Evolutionary conservation across 2,888 invertebrate species (phyloP).

Genomic region (Deroplatys truncata): DNA sequence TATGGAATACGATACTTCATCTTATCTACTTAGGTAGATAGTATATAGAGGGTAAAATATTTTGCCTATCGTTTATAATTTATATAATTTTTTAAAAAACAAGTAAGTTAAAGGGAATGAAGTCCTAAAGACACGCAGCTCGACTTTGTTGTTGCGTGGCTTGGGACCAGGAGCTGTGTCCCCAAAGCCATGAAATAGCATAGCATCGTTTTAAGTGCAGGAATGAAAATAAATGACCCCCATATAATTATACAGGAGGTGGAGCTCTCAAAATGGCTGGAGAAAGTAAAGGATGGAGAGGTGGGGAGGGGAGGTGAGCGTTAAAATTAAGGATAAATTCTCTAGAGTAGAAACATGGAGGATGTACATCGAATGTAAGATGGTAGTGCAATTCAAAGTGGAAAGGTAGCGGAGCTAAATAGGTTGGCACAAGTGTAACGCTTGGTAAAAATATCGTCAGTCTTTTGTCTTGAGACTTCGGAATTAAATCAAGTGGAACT

Average conservation of each 20-base stretch:
- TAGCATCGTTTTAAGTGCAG: slow-evolving; percentile 14
- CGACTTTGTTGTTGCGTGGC: background rate
- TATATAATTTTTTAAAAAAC: background rate
- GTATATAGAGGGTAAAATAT: too few relatives aligned
- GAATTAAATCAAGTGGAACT: background rate
- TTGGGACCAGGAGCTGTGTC: background rate
- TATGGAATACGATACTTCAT: too few relatives aligned
- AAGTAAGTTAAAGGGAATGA: background rate
- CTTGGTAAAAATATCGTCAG: background rate
- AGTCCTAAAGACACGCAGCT: background rate
- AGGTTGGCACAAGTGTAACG: background rate
- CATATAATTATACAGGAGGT: slow-evolving; percentile 17
- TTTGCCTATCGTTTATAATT: too few relatives aligned
- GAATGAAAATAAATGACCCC: slow-evolving; percentile 17
- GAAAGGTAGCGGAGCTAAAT: background rate
- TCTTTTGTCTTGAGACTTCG: background rate
- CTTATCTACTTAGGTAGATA: too few relatives aligned
- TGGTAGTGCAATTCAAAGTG: background rate
- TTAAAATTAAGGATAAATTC: slow-evolving; percentile 16
- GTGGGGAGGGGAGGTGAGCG: background rate
- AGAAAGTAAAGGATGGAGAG: background rate
- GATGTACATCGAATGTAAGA: background rate
- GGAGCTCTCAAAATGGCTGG: slow-evolving; percentile 14
- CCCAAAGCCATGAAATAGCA: slow-evolving; percentile 14
- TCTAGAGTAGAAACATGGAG: background rate